Conservation (phyloP, 2,888 invertebrate species). For the Dioctria rufipes region DNA sequence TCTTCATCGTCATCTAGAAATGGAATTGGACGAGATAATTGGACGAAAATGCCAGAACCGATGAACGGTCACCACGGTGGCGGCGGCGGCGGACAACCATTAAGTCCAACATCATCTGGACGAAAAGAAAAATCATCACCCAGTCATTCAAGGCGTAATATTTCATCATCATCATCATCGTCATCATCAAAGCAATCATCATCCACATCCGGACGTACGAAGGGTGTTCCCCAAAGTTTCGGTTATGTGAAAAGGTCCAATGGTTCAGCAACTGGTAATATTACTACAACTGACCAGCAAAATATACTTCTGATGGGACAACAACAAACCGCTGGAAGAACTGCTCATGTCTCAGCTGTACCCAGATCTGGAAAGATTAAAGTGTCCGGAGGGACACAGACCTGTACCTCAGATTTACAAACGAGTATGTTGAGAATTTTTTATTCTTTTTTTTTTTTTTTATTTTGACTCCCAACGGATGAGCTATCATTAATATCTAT, state of each 20-base stretch:
- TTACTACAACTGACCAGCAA: slow-evolving; percentile 69
- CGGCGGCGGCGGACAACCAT: slow-evolving; percentile 62
- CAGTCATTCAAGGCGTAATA: slow-evolving; percentile 68
- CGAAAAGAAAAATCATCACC: slow-evolving; percentile 70
- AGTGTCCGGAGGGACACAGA: slow-evolving; percentile 92
- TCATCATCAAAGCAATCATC: slow-evolving; percentile 60
- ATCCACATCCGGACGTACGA: slow-evolving; percentile 74
- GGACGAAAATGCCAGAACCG: slow-evolving; percentile 71
- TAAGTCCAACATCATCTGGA: slow-evolving; percentile 68
- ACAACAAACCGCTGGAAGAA: slow-evolving; percentile 72
- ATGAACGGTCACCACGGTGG: slow-evolving; percentile 59
- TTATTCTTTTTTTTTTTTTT: neutral
- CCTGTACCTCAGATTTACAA: slow-evolving; percentile 84
- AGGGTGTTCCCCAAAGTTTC: slow-evolving; percentile 87
- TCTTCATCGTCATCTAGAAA: slow-evolving; percentile 63
- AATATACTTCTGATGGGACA: slow-evolving; percentile 68
- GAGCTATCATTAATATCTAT: slow-evolving; percentile 26
- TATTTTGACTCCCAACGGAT: neutral
- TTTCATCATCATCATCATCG: slow-evolving; percentile 65
- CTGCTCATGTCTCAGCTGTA: slow-evolving; percentile 88
- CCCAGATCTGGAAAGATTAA: slow-evolving; percentile 87
- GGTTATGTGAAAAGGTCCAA: slow-evolving; percentile 87
- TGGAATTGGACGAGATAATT: slow-evolving; percentile 67
- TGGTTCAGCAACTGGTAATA: slow-evolving; percentile 74
- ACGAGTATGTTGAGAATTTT: slow-evolving; percentile 74